Conservation (phyloP, 2,888 invertebrate genomes). For the Eupithecia insigniata region DNA sequence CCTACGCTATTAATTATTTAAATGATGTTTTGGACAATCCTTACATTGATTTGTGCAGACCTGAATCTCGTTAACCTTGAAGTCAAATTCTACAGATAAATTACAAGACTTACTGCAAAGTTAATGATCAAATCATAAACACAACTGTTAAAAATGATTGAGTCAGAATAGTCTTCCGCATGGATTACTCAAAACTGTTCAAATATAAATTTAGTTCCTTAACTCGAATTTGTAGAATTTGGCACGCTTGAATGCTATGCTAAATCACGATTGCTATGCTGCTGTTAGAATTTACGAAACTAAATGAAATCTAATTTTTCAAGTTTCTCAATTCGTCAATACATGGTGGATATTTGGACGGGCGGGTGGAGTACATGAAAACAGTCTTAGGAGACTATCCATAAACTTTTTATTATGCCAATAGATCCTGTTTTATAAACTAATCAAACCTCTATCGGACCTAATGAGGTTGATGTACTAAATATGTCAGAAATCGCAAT, state of each 20-base stretch:
- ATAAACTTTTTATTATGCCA: neutral
- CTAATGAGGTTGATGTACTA: neutral
- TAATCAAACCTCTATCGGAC: neutral
- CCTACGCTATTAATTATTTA: neutral
- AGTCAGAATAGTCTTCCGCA: slow-evolving; percentile 10
- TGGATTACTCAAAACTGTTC: neutral
- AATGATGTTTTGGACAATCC: neutral
- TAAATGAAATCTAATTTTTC: neutral
- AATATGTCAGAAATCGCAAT: neutral
- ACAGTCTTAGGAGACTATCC: no score
- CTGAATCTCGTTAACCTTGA: slow-evolving; percentile 12
- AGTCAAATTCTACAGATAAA: neutral
- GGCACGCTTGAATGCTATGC: neutral
- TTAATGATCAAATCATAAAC: slow-evolving; percentile 7
- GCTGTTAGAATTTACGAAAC: neutral
- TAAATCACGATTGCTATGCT: neutral
- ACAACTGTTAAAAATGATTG: neutral
- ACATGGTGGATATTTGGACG: no score
- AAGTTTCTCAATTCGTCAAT: no score
- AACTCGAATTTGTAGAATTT: neutral
- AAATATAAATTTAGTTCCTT: neutral
- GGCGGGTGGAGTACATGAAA: no score
- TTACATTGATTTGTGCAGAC: neutral
- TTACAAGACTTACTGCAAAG: neutral
- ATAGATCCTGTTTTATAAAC: no score